Conservation (phyloP, 2,113 vertebrate species). For the Ictidomys tridecemlineatus region DNA sequence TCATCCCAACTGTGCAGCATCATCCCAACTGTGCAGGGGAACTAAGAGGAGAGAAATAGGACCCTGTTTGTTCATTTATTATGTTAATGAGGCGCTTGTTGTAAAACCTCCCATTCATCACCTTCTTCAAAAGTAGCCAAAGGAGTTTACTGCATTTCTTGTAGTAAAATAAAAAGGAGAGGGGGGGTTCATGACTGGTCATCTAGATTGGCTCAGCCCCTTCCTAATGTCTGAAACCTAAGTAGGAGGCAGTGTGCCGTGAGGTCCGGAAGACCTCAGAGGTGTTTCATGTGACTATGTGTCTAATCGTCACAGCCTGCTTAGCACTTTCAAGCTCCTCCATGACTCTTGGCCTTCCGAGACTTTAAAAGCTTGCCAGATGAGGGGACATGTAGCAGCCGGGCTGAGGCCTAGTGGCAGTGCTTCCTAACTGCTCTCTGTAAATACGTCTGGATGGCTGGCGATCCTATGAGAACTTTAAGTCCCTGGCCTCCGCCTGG, state of each 20-base stretch:
- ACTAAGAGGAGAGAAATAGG: background rate
- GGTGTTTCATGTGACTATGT: background rate
- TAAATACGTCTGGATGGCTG: background rate
- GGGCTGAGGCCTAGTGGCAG: background rate
- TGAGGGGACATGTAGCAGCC: background rate
- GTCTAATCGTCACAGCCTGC: background rate
- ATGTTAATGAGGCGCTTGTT: slow-evolving; percentile 3
- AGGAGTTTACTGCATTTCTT: background rate
- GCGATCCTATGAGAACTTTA: background rate
- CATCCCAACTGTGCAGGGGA: background rate
- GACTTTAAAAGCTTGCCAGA: background rate
- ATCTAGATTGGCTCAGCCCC: background rate
- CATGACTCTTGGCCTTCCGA: background rate
- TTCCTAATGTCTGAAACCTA: background rate
- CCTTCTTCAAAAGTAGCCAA: background rate
- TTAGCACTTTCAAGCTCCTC: background rate
- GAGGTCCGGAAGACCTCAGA: background rate
- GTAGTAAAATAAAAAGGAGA: slow-evolving; percentile 29
- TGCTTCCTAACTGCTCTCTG: background rate
- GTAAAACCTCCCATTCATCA: background rate
- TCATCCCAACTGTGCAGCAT: background rate
- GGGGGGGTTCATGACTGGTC: background rate
- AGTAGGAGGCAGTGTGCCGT: background rate
- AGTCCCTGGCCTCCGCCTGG: background rate
- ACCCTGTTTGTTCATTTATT: background rate